Base-by-base conservation (phyloP, 2,888 invertebrate species). In the Caenorhabditis sp. region DNA sequence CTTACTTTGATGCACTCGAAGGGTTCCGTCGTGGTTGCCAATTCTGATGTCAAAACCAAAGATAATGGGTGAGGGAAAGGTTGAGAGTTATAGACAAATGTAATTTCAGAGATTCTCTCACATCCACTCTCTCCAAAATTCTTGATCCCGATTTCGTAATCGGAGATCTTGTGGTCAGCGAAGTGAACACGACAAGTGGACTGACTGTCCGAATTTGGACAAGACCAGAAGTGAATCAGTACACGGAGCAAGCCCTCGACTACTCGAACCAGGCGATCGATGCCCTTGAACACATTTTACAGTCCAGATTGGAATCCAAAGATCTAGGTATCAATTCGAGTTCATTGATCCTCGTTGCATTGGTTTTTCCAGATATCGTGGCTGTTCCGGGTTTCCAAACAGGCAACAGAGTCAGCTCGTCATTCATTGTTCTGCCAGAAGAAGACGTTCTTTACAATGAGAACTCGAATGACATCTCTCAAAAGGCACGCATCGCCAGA, bases 401-500 rank as follows among this genome's bases (percentile, higher is more conserved):
- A 1, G 97, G 97, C 0, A 97, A 97, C 0, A 97, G 97, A 94
- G 97, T 97, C 92, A 95, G 97, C 93, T 96, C 97, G 97, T 95
- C 95, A 1, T 93, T 98, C 50, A 95, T 98, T 5, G 97, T 97
- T 0, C 97, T 95, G 92, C 94, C 80, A 5, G 86, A 86, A 72
- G 71, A 78, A 53, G 78, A 80, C 55, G 50, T 83, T 56, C 93
- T 97, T 0, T 96, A 95, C 85, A 95, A 96, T 87, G 93, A 94
- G n/a, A 92, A 92, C 0, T 94, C 94, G 3, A 95, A 95, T 50
- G 96, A 96, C 0, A 94, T 95, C 0, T 92, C 92, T 1, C 95
- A 96, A 90, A 95, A 95, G 91, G 95, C 96, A 88, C 93, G 94
- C 83, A 95, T 96, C 0, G 95, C 95, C 1, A 93, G 94, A 35